phyloP scores from a whole-genome alignment of 2,888 invertebrate species.

The Zaprionus obscuricornis region DNA sequence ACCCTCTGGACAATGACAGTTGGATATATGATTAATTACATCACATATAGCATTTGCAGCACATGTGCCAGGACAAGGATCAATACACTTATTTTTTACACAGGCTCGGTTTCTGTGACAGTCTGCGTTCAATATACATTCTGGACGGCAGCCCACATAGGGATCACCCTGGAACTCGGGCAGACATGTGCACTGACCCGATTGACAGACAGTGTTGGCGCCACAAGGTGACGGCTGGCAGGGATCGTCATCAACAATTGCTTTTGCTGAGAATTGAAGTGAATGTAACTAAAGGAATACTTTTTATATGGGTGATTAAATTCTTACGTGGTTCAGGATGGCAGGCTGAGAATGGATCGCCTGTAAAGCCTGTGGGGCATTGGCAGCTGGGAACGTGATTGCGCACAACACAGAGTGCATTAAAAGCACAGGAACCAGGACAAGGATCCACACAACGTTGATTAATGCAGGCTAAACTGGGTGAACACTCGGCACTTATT shows the following conservation, averaged over 20 bases:
- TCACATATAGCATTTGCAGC: constrained; percentile 90
- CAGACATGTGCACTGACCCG: constrained; percentile 88
- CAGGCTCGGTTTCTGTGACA: constrained; percentile 89
- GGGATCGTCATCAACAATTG: constrained; percentile 82
- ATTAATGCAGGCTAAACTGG: constrained; percentile 90
- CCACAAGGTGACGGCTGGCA: constrained; percentile 89
- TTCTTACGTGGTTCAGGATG: constrained; percentile 84
- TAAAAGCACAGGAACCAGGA: constrained; percentile 89
- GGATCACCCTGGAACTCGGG: constrained; percentile 90
- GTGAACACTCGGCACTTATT: constrained; percentile 90
- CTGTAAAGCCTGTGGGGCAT: constrained; percentile 88
- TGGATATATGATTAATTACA: constrained; percentile 90
- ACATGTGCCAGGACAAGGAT: constrained; percentile 92
- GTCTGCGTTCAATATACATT: constrained; percentile 90
- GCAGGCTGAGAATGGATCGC: constrained; percentile 89
- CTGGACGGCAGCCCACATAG: constrained; percentile 90
- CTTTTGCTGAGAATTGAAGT: constrained; percentile 39
- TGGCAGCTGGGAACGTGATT: constrained; percentile 90
- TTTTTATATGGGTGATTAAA: constrained; percentile 80
- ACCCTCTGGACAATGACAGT: constrained; percentile 89
- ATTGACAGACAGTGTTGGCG: constrained; percentile 87
- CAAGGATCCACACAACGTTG: constrained; percentile 91
- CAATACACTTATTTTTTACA: constrained; percentile 88
- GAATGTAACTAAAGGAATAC: not conserved
- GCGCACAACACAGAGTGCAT: constrained; percentile 87